Conservation (phyloP, 2,113 vertebrate genomes). For the Clinocottus analis region DNA sequence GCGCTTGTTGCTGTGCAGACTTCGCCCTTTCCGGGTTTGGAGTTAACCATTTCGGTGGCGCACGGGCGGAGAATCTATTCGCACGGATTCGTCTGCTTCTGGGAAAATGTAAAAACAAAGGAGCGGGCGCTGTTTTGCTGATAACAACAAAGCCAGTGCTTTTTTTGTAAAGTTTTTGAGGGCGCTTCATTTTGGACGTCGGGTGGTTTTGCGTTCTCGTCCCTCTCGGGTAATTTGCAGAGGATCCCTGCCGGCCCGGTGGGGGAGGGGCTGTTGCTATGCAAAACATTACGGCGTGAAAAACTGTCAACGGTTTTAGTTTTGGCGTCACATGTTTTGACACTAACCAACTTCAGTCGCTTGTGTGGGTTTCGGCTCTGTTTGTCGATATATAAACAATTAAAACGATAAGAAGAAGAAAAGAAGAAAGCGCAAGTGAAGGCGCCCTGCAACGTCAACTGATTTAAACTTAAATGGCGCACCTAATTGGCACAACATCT, state of each 20-base stretch:
- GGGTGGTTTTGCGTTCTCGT: constrained; percentile 59
- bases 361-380: background rate
- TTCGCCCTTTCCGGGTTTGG: constrained; percentile 77
- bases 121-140: rapidly evolving
- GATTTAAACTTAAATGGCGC: background rate
- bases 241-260: constrained; percentile 64
- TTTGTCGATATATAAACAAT: constrained; percentile 19
- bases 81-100: rapidly evolving
- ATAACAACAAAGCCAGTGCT: rapidly evolving
- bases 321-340: constrained; percentile 37
- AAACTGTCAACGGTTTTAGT: constrained; percentile 74
- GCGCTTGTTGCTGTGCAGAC: constrained; percentile 89
- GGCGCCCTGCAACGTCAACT: background rate
- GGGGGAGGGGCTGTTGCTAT: constrained; percentile 85
- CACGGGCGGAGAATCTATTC: background rate
- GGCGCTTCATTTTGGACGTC: background rate
- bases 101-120: rapidly evolving
- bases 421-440: background rate
- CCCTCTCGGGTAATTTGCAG: constrained; percentile 46
- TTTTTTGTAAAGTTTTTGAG: background rate
- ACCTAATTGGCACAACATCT: background rate
- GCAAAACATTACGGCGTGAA: constrained; percentile 85
- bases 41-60: constrained; percentile 77
- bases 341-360: constrained; percentile 46
- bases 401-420: background rate